Conservation (phyloP, 35 echinoderm and acorn worm genomes). For the Lytechinus variegatus region DNA sequence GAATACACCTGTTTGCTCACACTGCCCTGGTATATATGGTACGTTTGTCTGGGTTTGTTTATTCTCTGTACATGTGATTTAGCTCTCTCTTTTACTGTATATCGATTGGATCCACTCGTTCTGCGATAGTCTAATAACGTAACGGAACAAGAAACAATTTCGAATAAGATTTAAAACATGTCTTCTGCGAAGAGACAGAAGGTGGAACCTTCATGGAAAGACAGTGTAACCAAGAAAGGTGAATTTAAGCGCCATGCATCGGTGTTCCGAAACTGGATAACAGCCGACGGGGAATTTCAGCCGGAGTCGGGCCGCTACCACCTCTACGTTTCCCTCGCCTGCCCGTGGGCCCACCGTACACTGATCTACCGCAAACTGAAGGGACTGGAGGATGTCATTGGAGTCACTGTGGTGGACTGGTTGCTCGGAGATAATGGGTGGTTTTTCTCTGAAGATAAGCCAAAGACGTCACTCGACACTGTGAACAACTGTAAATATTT, state of each 20-base stretch:
- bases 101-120: too few species aligned
- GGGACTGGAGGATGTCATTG: constrained; percentile 75
- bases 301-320: constrained; percentile 81
- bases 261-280: background rate
- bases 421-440: constrained; percentile 77
- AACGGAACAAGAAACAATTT: too few species aligned
- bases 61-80: too few species aligned
- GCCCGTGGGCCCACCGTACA: constrained; percentile 90
- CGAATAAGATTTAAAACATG: background rate
- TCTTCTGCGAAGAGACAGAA: background rate
- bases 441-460: constrained; percentile 89
- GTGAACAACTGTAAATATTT: constrained; percentile 68
- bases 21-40: too few species aligned
- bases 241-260: background rate
- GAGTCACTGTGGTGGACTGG: constrained; percentile 92
- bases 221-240: background rate
- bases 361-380: constrained; percentile 76
- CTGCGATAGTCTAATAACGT: too few species aligned
- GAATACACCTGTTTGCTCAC: too few species aligned
- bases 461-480: constrained; percentile 72
- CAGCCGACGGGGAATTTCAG: constrained; percentile 82
- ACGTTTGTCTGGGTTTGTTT: too few species aligned
- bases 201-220: background rate
- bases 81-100: too few species aligned
- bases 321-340: constrained; percentile 86